Evolutionary conservation across 2,113 vertebrate species (phyloP).

Genomic region (Hydropotes inermis): DNA sequence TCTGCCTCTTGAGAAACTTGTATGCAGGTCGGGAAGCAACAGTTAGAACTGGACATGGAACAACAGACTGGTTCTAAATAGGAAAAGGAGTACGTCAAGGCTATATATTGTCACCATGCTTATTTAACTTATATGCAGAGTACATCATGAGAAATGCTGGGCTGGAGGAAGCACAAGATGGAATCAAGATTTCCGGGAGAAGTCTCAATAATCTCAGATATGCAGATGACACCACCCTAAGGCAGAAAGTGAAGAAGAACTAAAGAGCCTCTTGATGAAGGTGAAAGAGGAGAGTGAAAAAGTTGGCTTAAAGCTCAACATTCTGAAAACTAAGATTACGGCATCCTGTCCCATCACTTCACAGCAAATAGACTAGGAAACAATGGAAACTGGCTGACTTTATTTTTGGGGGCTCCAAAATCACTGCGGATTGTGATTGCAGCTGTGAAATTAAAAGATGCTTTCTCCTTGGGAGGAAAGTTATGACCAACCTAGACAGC

Average conservation of each 20-base stretch:
- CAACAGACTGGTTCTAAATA: neutral
- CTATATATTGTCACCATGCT: neutral
- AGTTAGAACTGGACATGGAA: neutral
- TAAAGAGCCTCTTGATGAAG: neutral
- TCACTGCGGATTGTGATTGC: neutral
- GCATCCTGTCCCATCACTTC: neutral
- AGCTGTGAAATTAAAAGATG: neutral
- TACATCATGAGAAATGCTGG: neutral
- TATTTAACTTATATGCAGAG: neutral
- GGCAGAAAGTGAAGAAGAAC: neutral
- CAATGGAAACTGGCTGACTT: neutral
- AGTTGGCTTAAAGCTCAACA: neutral
- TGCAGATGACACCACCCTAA: neutral
- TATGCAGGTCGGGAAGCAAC: neutral
- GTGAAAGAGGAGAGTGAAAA: neutral
- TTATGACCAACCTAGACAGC: neutral
- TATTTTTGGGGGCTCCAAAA: neutral
- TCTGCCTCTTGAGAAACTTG: neutral
- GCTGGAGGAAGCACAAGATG: neutral
- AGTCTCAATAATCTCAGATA: neutral
- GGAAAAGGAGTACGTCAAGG: too few relatives aligned
- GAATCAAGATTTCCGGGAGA: neutral
- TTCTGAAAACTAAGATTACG: neutral
- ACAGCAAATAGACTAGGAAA: neutral
- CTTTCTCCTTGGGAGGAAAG: neutral